These are phyloP conservation scores for Sinopyrophorus schimmeli DNA, from an alignment of 2,888 invertebrate genomes.

Conservation along the genomic window DNA sequence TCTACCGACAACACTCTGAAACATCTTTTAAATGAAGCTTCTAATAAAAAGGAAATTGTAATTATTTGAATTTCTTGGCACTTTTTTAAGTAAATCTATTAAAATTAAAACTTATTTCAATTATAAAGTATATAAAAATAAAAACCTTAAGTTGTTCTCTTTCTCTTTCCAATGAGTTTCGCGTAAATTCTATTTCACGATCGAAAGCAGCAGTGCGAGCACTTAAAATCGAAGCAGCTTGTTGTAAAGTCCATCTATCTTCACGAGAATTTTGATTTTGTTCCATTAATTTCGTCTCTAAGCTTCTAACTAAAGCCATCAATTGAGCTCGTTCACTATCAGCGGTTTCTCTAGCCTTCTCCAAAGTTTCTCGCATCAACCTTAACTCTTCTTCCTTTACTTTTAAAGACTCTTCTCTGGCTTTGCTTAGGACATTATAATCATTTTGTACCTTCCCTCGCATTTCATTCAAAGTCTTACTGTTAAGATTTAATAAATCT, in stretches of 20 bases:
- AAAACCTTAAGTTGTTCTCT: conserved; percentile 66
- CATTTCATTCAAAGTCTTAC: conserved; percentile 55
- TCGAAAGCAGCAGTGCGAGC: conserved; percentile 65
- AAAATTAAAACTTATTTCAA: too few species aligned
- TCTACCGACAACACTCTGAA: too few species aligned
- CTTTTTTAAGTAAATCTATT: too few species aligned
- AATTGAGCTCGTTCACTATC: conserved; percentile 62
- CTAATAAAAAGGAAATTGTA: neutral
- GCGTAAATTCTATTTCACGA: conserved; percentile 63
- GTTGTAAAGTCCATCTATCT: conserved; percentile 58
- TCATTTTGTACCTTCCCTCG: conserved; percentile 57
- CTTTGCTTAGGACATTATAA: conserved; percentile 54
- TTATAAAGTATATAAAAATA: too few species aligned
- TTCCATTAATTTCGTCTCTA: conserved; percentile 63
- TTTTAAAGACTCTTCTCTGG: conserved; percentile 58
- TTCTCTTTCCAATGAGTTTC: conserved; percentile 61
- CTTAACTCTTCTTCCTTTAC: conserved; percentile 61
- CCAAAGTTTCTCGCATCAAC: conserved; percentile 60
- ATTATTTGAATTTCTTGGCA: neutral
- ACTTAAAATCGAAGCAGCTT: conserved; percentile 64
- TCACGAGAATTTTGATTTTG: conserved; percentile 58
- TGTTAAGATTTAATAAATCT: conserved; percentile 57
- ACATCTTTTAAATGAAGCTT: too few species aligned
- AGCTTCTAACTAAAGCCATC: conserved; percentile 58
- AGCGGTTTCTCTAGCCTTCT: conserved; percentile 60